Base-by-base conservation (phyloP, 2,113 vertebrate genomes). In the Scomber scombrus region DNA sequence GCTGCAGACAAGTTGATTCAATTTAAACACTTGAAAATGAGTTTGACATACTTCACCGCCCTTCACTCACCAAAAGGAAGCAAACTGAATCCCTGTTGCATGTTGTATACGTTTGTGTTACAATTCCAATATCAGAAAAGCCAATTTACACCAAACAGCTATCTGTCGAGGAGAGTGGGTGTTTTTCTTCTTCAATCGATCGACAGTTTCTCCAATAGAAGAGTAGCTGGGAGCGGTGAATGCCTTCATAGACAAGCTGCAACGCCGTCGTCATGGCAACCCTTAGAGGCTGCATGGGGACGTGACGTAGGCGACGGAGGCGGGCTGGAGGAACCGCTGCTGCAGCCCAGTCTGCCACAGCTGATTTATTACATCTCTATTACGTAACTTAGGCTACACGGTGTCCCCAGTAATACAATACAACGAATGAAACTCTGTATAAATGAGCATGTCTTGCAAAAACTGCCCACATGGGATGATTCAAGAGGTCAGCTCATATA, bases 181-280 rank as follows among this genome's bases (percentile, higher is more conserved):
- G 1, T 0, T 15, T 23, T 47, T 18, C 26, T 21, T 31, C 9
- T 65, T 29, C 43, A n/a, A n/a, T 21, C 19, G 21, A 23, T 77
- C 60, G 13, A 58, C 65, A 40, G 8, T 70, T 13, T 4, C 63
- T 57, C 26, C 23, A 31, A 76, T 43, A 49, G 18, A 45, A 54
- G 50, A 6, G 67, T 3, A 61, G 34, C 34, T 40, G 9, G 77
- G 16, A 16, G 45, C 11, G 5, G 1, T 3, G 43, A 81, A 74
- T 65, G 64, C 83, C 81, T 82, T 81, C 46, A 78, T 14, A 62
- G 23, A 51, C 21, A 0, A 49, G 57, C 8, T 40, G 70, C 51
- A 56, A 80, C 85, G 52, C 56, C 11, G 94, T 94, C 83, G 86
- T 57, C 88, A 89, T 85, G 83, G 70, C 68, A 92, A 93, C 92